These are phyloP conservation scores for Ranitomeya variabilis DNA, from an alignment of 2,113 vertebrate genomes.

Conservation along the genomic window DNA sequence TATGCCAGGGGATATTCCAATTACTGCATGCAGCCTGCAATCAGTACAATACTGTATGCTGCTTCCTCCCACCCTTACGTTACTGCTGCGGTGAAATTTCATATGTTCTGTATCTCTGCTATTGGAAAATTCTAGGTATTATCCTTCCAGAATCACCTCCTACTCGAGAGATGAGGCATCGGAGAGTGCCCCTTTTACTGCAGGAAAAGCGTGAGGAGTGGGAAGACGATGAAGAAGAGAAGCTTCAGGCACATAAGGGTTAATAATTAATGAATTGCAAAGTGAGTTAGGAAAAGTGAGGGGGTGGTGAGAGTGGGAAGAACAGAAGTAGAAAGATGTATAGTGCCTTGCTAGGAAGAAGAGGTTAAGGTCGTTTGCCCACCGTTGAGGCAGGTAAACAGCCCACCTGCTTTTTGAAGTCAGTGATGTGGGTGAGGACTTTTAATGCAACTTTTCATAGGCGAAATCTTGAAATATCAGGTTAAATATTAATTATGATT, in stretches of 20 bases:
- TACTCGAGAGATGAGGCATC: not conserved
- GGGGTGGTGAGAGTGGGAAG: not conserved
- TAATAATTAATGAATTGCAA: not conserved
- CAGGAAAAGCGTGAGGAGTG: not conserved
- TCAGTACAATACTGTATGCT: conserved; percentile 26
- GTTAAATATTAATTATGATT: not conserved
- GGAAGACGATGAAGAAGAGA: not conserved
- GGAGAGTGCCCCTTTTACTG: not conserved
- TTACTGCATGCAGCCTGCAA: conserved; percentile 18
- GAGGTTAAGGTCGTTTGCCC: not conserved
- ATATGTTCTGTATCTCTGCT: not conserved
- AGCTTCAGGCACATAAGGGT: not conserved
- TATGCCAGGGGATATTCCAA: conserved; percentile 47
- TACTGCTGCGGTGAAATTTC: not conserved
- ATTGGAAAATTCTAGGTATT: not conserved
- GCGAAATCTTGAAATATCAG: not conserved
- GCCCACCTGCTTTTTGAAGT: not conserved
- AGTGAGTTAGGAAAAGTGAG: not conserved
- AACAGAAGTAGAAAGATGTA: not conserved
- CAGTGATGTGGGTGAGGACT: not conserved
- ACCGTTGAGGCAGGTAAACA: not conserved
- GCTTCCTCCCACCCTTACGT: conserved; percentile 25
- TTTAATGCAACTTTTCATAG: not conserved
- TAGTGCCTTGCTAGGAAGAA: not conserved
- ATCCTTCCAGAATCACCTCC: not conserved